Evolutionary conservation across 2,888 invertebrate genomes (phyloP), one percentile per base, ranked within the genome.

Genomic region (Heteropelma amictum): DNA sequence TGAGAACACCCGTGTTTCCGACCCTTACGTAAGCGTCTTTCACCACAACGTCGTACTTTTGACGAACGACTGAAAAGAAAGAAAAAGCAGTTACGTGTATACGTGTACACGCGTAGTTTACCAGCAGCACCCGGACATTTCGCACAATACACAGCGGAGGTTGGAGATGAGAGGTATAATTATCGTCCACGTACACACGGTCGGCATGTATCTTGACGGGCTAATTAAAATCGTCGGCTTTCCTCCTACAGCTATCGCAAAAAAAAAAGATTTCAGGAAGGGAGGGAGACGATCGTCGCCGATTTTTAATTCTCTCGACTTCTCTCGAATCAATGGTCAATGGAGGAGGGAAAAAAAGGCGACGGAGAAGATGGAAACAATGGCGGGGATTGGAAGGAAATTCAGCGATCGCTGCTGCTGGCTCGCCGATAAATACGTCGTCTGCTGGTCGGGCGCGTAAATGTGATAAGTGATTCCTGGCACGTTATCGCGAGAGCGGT

Each of bases 1-100:
- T 94, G 79, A 98, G 92, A 76, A 97, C 94, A 2, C 96, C 97
- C 8, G 97, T 96, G 90, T 97, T 97, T 65, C 97, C 97, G 69
- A 95, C 92, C 90, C 96, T 95, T 85, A 97, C 97, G 90, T 96
- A 97, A 87, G 96, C 96, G 89, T 97, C 97, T 80, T 95, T 95
- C 79, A 97, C 96, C 90, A 95, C 95, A 54, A 97, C 95, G 81
- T 96, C 95, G 92, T 96, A 97, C 82, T 95, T 94, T 85, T 95
- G 94, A 87, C 94, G 95, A 77, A 96, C 92, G 85, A 95, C 97
- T 97, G 92, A 2, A 91, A 91, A 21, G 77, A 81, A 42, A 82
- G 60, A 72, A 76, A 58, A 7, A 51, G 21, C 19, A 7, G 19
- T 42, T 42, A 8, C 19, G n/a, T n/a, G n/a, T n/a, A n/a, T n/a